Evolutionary conservation across 2,113 vertebrate species (phyloP), one percentile per base, ranked within the genome.

Genomic region (Leucosticte australis): DNA sequence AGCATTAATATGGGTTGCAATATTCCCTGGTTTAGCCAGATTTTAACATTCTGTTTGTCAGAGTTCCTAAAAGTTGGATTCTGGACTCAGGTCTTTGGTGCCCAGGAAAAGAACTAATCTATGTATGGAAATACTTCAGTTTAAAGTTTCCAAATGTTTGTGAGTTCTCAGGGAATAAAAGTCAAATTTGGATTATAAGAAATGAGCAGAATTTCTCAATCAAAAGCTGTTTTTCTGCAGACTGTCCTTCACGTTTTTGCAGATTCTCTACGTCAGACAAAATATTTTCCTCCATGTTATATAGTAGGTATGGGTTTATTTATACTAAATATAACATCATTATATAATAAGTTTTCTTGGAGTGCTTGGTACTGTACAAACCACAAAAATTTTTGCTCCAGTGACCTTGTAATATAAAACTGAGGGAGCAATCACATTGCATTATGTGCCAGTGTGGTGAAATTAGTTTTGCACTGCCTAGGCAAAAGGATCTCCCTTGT

Each of bases 401-500:
- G 83, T 95, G 94, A 97, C 95, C 95, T 96, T 97, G 94, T 93
- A 96, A 97, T 84, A 92, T 90, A 93, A 95, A 96, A 95, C 95
- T 95, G 92, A 95, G 90, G 90, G 93, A 96, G 95, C 83, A 95
- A 94, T 96, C 93, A 93, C 86, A 92, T 50, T 83, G 68, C 69
- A 81, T 97, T 96, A 96, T 93, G 83, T 96, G 90, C 92, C 92
- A 96, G 86, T 33, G 76, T 11, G n/a, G 90, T 92, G 90, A 96
- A 96, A 96, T 95, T 95, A 96, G 95, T 95, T 96, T 94, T 96
- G 95, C 80, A 90, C 86, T 92, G 95, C 90, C 90, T 95, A 93
- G 93, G 90, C 95, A 94, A 92, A 96, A 95, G 95, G 93, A 90
- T 97, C 94, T 95, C 83, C 95, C 94, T 89, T 86, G 89, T 95